Conservation (phyloP, 2,888 invertebrate genomes). For the Salticus scenicus region DNA sequence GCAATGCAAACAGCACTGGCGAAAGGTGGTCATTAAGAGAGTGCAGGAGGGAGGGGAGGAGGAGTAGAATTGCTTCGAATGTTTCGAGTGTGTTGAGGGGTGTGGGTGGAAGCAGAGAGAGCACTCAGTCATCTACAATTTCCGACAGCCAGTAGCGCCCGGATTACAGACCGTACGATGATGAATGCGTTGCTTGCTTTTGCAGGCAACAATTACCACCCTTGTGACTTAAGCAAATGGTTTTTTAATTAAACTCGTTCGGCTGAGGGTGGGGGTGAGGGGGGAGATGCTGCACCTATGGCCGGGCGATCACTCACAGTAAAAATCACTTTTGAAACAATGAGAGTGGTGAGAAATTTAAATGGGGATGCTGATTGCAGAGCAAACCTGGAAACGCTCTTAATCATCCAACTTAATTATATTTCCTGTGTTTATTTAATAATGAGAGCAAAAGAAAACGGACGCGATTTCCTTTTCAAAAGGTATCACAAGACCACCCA, state of each 20-base stretch:
- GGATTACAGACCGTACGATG: constrained; percentile 67
- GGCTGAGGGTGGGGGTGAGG: not conserved
- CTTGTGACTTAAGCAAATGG: constrained; percentile 62
- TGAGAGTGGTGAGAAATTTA: constrained; percentile 6
- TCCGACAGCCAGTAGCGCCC: constrained; percentile 63
- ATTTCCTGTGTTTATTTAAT: constrained; percentile 10
- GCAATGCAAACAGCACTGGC: constrained; percentile 62
- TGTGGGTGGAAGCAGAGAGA: constrained; percentile 7
- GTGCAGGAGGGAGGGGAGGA: not conserved
- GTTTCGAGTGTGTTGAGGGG: not conserved
- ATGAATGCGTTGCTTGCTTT: constrained; percentile 62
- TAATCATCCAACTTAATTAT: constrained; percentile 1
- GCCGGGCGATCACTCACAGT: constrained; percentile 7
- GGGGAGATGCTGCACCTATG: not conserved
- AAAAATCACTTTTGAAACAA: constrained; percentile 17
- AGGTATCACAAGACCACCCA: no score
- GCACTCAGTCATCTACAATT: constrained; percentile 69
- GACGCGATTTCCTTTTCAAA: no score
- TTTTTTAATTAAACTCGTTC: constrained; percentile 65
- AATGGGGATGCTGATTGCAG: constrained; percentile 9
- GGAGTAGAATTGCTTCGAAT: constrained; percentile 22
- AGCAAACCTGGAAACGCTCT: not conserved
- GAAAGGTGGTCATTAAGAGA: constrained; percentile 51
- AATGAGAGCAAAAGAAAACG: not conserved
- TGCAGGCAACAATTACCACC: constrained; percentile 34